Base-by-base conservation (phyloP, 2,113 vertebrate species). In the Ifrita kowaldi region DNA sequence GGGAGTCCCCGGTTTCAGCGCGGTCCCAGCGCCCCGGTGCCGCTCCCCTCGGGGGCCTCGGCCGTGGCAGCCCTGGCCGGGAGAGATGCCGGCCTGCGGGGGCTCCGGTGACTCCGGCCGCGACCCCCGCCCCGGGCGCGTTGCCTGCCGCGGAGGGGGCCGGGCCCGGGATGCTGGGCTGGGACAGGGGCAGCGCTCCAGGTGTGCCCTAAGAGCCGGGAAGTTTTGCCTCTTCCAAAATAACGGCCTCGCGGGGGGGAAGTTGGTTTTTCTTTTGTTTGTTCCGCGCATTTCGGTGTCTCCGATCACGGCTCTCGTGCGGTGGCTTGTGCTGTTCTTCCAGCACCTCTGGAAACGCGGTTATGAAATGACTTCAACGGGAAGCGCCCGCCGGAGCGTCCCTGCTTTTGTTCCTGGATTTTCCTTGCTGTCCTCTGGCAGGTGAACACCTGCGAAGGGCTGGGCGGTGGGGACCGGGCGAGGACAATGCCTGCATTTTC, bases 401-500 rank as follows among this genome's bases (percentile, higher is more conserved):
- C 24, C 50, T 65, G n/a, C 77, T 71, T 46, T 46, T 53, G 41
- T 39, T 37, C 30, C 53, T 55, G 77, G 74, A 1, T 86, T 89
- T 87, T 63, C 73, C 68, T 30, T 21, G 76, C 84, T 42, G 67
- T 88, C 64, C 81, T 74, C 73, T 3, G 46, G 64, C 96, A 52
- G 64, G 63, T 11, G 6, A 90, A 85, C 90, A 69, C 88, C 93
- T 95, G 80, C 9, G 11, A 30, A 76, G 80, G 91, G 91, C 78
- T 39, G 90, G 77, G 75, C 32, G 21, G 32, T 44, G 82, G 81
- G 55, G 39, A 85, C 63, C 3, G 13, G 50, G 55, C 1, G 11
- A 88, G 26, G 83, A 96, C 88, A 92, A 85, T 96, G 95, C 76
- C 86, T 77, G 96, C 93, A 96, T 95, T 88, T 96, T 95, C 86